Evolutionary conservation across 2,888 invertebrate genomes (phyloP).

Genomic region (Archips crataeganus): DNA sequence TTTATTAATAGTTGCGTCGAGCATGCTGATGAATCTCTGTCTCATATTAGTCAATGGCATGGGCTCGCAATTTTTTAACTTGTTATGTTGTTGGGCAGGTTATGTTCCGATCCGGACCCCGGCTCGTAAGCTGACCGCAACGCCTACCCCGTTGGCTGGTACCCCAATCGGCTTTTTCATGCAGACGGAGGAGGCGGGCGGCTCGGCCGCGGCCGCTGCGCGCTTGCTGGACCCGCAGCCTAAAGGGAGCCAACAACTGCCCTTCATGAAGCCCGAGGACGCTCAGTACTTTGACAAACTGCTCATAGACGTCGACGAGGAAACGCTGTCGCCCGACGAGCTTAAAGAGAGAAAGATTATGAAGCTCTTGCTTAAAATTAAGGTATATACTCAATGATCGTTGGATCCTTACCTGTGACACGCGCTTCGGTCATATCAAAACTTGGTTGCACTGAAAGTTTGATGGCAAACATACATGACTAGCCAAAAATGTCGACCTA

Average conservation of each 20-base stretch:
- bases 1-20: constrained; percentile 43
- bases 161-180: constrained; percentile 98
- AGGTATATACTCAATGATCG: constrained; percentile 69
- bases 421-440: not conserved
- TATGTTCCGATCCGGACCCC: constrained; percentile 99
- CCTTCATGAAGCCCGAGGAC: constrained; percentile 99
- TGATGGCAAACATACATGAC: too few species aligned
- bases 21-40: constrained; percentile 42
- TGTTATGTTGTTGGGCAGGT: constrained; percentile 82
- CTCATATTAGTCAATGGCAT: constrained; percentile 22
- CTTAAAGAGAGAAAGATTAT: constrained; percentile 99
- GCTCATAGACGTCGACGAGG: constrained; percentile 99
- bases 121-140: constrained; percentile 98
- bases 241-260: constrained; percentile 95
- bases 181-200: constrained; percentile 94
- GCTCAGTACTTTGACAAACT: constrained; percentile 99
- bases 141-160: constrained; percentile 98
- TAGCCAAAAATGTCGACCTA: too few species aligned
- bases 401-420: constrained; percentile 40
- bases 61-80: constrained; percentile 48
- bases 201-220: constrained; percentile 93
- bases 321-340: constrained; percentile 97
- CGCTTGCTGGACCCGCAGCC: constrained; percentile 97
- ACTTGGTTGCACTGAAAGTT: not conserved
- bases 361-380: constrained; percentile 98